These are phyloP conservation scores for Chanos chanos DNA, from an alignment of 2,797 vertebrate genomes.

Conservation along the genomic window DNA sequence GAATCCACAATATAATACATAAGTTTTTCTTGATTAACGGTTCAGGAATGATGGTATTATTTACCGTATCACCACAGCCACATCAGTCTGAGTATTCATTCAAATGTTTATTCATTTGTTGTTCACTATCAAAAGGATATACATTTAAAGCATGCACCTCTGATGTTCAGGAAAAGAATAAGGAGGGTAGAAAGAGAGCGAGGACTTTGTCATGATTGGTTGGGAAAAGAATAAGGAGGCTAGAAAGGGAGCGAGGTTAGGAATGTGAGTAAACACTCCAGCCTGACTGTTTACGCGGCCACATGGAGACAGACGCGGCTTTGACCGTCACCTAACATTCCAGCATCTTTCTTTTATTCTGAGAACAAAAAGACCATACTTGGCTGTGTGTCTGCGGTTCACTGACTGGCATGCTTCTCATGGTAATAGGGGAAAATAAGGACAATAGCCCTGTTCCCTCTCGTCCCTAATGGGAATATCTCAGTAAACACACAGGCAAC, in stretches of 20 bases:
- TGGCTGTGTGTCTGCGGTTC: conserved; percentile 38
- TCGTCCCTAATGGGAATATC: conserved; percentile 52
- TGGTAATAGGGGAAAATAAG: conserved; percentile 43
- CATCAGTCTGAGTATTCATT: too few relatives aligned
- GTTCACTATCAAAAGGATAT: too few relatives aligned
- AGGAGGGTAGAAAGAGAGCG: background rate
- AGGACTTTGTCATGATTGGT: too few relatives aligned
- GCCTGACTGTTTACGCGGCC: too few relatives aligned
- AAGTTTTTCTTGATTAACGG: too few relatives aligned
- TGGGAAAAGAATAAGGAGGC: background rate
- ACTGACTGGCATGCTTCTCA: conserved; percentile 39
- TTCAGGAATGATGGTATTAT: too few relatives aligned
- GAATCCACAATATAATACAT: too few relatives aligned
- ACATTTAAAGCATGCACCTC: too few relatives aligned
- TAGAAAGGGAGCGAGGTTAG: conserved; percentile 13
- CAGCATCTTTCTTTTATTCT: conserved; percentile 40
- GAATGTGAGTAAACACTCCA: conserved; percentile 20
- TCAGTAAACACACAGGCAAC: conserved; percentile 45
- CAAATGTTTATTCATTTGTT: too few relatives aligned
- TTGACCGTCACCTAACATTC: conserved; percentile 57
- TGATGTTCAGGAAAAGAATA: too few relatives aligned
- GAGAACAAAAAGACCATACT: conserved; percentile 52
- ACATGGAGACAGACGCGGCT: conserved; percentile 40
- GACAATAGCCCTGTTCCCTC: conserved; percentile 46
- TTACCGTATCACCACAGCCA: too few relatives aligned